Base-by-base conservation (phyloP, 2,888 invertebrate species). In the Heteromyza rotundicornis region DNA sequence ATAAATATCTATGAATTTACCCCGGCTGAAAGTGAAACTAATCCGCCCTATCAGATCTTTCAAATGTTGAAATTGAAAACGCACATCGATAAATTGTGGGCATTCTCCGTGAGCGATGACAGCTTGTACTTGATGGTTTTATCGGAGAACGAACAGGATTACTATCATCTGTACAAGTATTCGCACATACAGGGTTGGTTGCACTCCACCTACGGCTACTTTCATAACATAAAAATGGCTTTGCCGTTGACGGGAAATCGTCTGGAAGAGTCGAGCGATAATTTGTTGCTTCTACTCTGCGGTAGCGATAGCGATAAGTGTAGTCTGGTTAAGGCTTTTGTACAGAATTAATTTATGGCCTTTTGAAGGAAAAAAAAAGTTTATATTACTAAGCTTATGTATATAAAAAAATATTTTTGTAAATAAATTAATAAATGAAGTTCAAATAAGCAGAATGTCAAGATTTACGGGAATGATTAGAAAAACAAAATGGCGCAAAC, bases 131-230 rank as follows among this genome's bases (percentile, higher is more conserved):
- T 82, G 36, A 49, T 81, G 57, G 72, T 78, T 10, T 51, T 81
- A 7, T 70, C 75, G 0, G 64, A 67, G 55, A 58, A 65, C 0
- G 73, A 71, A 3, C 70, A 73, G 1, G 64, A 69, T 56, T 70
- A 70, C 52, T 82, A 80, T 62, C 71, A 77, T 52, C 63, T 82
- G 17, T 77, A 80, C 22, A 74, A 64, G 63, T 76, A 77, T 52
- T 66, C 67, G 7, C 70, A 73, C 32, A 69, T 80, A 1, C 73
- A 71, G 54, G 82, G 81, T 50, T 81, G 81, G 81, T 63, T 72
- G 36, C 75, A 74, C 8, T 62, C 59, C 19, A 75, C 71, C 19
- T 76, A 72, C 24, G 82, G 80, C 36, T 72, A 75, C 58, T 77
- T 78, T 59, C 67, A 64, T 12, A 72, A 74, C 22, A 67, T 73